phyloP scores from a whole-genome alignment of 2,888 invertebrate species.

The Ophioninae sp. region DNA sequence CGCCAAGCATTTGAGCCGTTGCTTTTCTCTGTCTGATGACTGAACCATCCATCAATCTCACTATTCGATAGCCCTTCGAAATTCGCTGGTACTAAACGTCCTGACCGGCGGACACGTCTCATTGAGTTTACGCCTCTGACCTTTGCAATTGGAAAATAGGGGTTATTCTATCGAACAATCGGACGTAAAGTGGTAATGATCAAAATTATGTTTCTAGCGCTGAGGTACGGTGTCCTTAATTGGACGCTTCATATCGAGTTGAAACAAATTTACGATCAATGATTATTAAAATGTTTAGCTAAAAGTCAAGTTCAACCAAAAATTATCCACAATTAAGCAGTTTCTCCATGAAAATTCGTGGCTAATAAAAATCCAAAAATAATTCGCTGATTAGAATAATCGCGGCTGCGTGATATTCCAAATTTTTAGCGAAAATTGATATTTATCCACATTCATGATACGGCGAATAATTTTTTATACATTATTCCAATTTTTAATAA shows the following conservation, averaged over 20 bases:
- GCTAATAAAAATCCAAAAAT: no score
- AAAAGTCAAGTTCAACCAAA: no score
- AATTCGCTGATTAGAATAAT: background rate
- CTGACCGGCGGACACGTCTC: constrained; percentile 9
- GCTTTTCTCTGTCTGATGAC: constrained; percentile 55
- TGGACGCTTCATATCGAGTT: background rate
- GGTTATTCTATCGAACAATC: constrained; percentile 5
- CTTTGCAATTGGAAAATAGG: background rate
- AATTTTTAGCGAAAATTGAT: background rate
- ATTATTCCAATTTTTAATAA: background rate
- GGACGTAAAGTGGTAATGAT: background rate
- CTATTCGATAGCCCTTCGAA: constrained; percentile 44
- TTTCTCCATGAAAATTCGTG: no score
- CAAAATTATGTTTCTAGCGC: background rate
- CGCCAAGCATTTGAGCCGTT: constrained; percentile 57
- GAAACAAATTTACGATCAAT: background rate
- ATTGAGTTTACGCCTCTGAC: constrained; percentile 6
- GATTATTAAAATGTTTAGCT: no score
- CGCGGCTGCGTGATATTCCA: background rate
- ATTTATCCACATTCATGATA: background rate
- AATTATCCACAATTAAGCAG: no score
- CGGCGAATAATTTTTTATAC: background rate
- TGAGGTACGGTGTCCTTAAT: background rate
- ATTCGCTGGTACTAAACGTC: constrained; percentile 15
- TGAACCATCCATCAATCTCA: constrained; percentile 64